These are phyloP conservation scores for Nymphalis io DNA, from an alignment of 1,140 invertebrate genomes.

Conservation along the genomic window DNA sequence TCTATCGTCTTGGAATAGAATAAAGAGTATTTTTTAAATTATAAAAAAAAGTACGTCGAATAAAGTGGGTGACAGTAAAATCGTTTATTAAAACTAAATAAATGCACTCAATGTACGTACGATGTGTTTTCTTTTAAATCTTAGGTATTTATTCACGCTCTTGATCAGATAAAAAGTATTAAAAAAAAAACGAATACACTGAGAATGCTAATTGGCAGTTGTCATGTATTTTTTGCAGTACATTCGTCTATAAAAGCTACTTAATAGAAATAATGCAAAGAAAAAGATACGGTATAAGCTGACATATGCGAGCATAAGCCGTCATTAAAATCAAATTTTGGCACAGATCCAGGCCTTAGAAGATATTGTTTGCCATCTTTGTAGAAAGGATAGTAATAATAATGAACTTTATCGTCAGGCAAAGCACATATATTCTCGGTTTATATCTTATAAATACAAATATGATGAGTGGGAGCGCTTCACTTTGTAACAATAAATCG, in stretches of 20 bases:
- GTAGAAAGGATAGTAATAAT: constrained; percentile 59
- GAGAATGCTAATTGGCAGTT: constrained; percentile 30
- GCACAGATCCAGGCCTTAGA: constrained; percentile 63
- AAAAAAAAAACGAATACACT: constrained; percentile 15
- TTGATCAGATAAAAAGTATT: constrained; percentile 1
- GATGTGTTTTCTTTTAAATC: too few relatives aligned
- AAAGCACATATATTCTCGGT: constrained; percentile 29
- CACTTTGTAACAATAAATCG: constrained; percentile 13
- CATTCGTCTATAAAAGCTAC: constrained; percentile 28
- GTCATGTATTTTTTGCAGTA: constrained; percentile 28
- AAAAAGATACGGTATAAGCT: constrained; percentile 59
- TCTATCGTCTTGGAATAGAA: too few relatives aligned
- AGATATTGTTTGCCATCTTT: constrained; percentile 72
- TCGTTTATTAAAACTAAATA: too few relatives aligned
- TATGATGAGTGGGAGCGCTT: constrained; percentile 1
- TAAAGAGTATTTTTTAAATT: too few relatives aligned
- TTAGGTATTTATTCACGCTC: background rate
- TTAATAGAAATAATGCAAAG: constrained; percentile 45
- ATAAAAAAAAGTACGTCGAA: too few relatives aligned
- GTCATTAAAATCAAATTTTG: constrained; percentile 79
- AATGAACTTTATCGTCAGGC: constrained; percentile 40
- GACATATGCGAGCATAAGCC: constrained; percentile 71
- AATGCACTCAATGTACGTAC: too few relatives aligned
- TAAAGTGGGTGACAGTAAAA: too few relatives aligned
- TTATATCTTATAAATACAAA: constrained; percentile 35